phyloP scores from a whole-genome alignment of 2,113 vertebrate species.

The Dicerorhinus sumatrensis region DNA sequence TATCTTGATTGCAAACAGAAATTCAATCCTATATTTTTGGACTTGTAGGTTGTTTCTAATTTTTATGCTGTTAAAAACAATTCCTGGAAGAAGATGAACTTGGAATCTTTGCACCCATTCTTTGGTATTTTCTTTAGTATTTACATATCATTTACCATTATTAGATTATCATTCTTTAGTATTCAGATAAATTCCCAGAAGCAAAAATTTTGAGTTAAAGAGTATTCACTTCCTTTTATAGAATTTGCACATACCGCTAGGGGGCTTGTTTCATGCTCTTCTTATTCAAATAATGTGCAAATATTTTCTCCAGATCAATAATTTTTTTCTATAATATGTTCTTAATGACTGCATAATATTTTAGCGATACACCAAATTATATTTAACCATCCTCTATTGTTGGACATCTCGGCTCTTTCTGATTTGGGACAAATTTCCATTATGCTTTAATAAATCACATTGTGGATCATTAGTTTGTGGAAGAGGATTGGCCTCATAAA shows the following conservation, averaged over 20 bases:
- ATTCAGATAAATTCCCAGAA: background rate
- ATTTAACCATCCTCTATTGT: background rate
- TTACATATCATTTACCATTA: too few relatives aligned
- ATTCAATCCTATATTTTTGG: background rate
- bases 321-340: background rate
- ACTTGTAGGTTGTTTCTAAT: background rate
- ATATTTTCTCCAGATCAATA: background rate
- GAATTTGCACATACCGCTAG: background rate
- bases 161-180: too few relatives aligned
- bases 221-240: background rate
- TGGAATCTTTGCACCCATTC: background rate
- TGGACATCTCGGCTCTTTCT: background rate
- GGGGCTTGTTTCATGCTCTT: background rate
- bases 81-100: background rate
- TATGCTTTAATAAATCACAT: constrained; percentile 3
- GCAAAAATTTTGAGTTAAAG: background rate
- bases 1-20: constrained; percentile 25
- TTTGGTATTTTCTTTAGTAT: background rate
- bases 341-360: background rate
- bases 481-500: background rate
- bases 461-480: background rate
- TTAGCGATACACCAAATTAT: background rate
- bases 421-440: background rate
- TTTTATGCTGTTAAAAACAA: background rate
- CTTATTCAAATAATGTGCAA: background rate